Conservation (phyloP, 2,888 invertebrate genomes). For the Cremastobaeus sp. region DNA sequence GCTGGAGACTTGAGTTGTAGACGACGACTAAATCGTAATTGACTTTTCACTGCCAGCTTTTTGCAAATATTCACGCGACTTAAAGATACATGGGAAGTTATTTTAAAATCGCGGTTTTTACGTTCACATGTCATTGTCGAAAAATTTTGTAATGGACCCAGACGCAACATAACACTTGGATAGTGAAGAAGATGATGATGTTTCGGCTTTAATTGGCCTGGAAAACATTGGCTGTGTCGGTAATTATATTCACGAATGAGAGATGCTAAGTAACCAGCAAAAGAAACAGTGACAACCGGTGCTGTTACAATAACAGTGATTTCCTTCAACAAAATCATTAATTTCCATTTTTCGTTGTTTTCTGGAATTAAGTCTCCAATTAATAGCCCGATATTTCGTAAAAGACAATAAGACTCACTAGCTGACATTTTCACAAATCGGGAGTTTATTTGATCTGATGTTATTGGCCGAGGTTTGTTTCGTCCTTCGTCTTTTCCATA, state of each 20-base stretch:
- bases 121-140: too few relatives aligned
- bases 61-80: slow-evolving; percentile 43
- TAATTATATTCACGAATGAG: slow-evolving; percentile 33
- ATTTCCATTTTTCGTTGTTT: slow-evolving; percentile 43
- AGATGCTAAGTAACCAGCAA: slow-evolving; percentile 26
- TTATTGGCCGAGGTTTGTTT: slow-evolving; percentile 33
- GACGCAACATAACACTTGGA: slow-evolving; percentile 24
- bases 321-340: slow-evolving; percentile 50
- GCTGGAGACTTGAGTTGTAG: slow-evolving; percentile 11
- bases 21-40: slow-evolving; percentile 23
- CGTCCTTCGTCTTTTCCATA: slow-evolving; percentile 33
- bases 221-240: not conserved
- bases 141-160: slow-evolving; percentile 40
- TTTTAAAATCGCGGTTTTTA: too few relatives aligned
- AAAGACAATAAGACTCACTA: slow-evolving; percentile 43
- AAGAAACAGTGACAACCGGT: slow-evolving; percentile 19
- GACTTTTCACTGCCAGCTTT: slow-evolving; percentile 38
- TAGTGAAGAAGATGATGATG: slow-evolving; percentile 60
- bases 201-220: slow-evolving; percentile 52
- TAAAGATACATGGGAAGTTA: slow-evolving; percentile 29
- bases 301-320: slow-evolving; percentile 50
- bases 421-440: slow-evolving; percentile 50
- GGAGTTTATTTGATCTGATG: slow-evolving; percentile 1
- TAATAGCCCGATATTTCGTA: slow-evolving; percentile 46
- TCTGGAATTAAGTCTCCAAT: too few relatives aligned